These are phyloP conservation scores for Schlechtendalia chinensis DNA, from an alignment of 1,140 invertebrate species.

Conservation along the genomic window DNA sequence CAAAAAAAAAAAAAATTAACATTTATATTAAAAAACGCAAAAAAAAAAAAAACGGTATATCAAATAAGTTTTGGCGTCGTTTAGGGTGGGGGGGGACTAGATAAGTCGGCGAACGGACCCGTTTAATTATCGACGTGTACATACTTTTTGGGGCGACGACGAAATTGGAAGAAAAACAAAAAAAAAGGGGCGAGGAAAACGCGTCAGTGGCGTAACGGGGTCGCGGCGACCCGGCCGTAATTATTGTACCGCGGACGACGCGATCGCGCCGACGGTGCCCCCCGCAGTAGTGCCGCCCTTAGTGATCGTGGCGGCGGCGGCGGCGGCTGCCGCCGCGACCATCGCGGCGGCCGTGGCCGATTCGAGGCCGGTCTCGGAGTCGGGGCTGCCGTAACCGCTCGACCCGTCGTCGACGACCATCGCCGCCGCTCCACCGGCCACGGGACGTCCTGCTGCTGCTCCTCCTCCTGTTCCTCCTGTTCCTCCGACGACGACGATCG, in stretches of 20 bases:
- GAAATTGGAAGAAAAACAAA: no score
- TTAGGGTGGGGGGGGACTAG: background rate
- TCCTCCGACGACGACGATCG: background rate
- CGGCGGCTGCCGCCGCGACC: no score
- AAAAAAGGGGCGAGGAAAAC: no score
- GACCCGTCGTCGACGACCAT: constrained; percentile 54
- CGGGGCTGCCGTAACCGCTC: constrained; percentile 56
- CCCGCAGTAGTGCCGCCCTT: background rate
- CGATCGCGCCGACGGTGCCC: no score
- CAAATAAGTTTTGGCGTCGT: constrained; percentile 45
- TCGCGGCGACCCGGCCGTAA: background rate
- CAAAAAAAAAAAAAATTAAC: no score
- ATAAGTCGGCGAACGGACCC: no score
- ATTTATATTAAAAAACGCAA: no score
- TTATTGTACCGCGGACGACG: constrained; percentile 24
- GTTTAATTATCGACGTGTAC: no score
- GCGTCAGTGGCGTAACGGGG: background rate
- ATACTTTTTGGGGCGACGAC: no score
- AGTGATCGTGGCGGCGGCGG: background rate
- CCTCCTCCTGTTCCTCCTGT: background rate
- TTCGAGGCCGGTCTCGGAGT: constrained; percentile 55
- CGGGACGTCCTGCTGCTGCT: background rate
- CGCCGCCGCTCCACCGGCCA: background rate
- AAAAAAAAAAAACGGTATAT: no score
- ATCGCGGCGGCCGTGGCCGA: background rate